Base-by-base conservation (phyloP, 2,797 vertebrate species). In the Vespertilio murinus region DNA sequence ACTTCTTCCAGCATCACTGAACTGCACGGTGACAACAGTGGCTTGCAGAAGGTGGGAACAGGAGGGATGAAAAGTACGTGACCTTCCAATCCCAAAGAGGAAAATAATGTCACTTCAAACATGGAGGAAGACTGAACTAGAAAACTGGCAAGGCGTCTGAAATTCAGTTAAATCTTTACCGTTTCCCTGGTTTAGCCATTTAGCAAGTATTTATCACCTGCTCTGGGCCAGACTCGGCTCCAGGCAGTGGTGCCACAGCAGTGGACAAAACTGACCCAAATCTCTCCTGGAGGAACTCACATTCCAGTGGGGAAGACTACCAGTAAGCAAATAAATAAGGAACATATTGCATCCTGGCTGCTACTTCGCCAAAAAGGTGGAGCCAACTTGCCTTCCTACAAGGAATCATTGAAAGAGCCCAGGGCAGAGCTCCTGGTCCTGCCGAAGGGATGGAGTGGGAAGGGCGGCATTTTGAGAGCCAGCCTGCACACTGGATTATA, bases 1-100 rank as follows among this genome's bases (percentile, higher is more conserved):
- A 71, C 49, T 95, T 84, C 80, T 95, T 88, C 96, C 96, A 22
- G 91, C 28, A 90, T 88, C 84, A 96, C 85, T 97, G 96, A 97
- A 93, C 0, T 92, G 28, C 45, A 82, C 1, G 23, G 81, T 71
- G 75, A 90, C 82, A 96, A 95, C 95, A 92, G 79, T 38, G 96
- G 42, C 22, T 20, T 78, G 85, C 64, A 25, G 90, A 59, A 65
- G 54, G 52, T 0, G 45, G 71, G 73, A 88, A 61, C n/a, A 78
- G 14, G 78, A 69, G 22, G n/a, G 77, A 91, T 61, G 42, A 65
- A 59, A 82, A 89, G 38, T 4, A n/a, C 61, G 91, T 93, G 78
- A 91, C 20, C 33, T 25, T 45, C 65, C 87, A 40, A 84, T 75
- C 40, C 30, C 89, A 54, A 22, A 28, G 17, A 90, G 71, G 65